Evolutionary conservation across 2,888 invertebrate species (phyloP).

Genomic region (Cheilosia impressa): DNA sequence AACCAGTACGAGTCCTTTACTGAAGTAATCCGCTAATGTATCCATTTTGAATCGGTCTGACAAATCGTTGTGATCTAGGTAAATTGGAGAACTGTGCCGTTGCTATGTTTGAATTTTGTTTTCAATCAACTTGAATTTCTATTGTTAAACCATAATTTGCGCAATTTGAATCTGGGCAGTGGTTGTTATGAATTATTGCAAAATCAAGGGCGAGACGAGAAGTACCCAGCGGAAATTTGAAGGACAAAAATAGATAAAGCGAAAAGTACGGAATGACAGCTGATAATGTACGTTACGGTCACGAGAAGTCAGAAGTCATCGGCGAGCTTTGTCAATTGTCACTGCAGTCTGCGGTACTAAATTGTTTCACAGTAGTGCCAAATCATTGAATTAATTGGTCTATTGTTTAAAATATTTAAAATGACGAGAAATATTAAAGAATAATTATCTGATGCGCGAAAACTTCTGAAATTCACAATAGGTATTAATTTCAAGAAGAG

Average conservation of each 20-base stretch:
- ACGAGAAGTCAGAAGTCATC: background rate
- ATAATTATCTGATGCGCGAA: too few species aligned
- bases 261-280: conserved; percentile 21
- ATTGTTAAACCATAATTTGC: conserved; percentile 22
- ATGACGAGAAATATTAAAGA: too few species aligned
- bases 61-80: too few species aligned
- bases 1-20: conserved; percentile 80
- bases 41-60: conserved; percentile 43
- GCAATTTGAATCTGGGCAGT: conserved; percentile 21
- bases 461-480: too few species aligned
- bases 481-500: too few species aligned
- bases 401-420: background rate
- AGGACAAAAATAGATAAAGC: conserved; percentile 48
- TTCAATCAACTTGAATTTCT: background rate
- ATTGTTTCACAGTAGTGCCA: background rate
- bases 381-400: background rate
- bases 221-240: conserved; percentile 4
- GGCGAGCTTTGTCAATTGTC: background rate
- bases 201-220: background rate
- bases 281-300: conserved; percentile 2
- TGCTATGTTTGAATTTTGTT: conserved; percentile 23
- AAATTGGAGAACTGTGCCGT: background rate
- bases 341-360: conserved; percentile 19
- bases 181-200: conserved; percentile 17
- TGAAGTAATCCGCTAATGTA: conserved; percentile 78